Base-by-base conservation (phyloP, 2,888 invertebrate species). In the Seira sanloemensis region DNA sequence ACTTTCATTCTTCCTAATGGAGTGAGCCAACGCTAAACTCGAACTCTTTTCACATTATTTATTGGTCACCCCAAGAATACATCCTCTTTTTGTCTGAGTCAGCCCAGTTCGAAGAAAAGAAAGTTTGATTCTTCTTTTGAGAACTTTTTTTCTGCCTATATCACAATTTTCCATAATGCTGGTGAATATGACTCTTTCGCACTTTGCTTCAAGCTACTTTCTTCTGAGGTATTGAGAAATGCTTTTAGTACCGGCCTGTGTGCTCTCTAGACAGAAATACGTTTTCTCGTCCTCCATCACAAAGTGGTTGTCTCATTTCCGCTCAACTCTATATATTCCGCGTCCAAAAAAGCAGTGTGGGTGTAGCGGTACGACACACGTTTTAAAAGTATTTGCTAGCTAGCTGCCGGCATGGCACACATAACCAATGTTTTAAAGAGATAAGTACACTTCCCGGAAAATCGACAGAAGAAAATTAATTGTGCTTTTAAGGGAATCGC, bases 81-180 rank as follows among this genome's bases (percentile, higher is more conserved):
- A n/a, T n/a, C n/a, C n/a, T n/a, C n/a, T n/a, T n/a, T n/a, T 37
- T 58, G 73, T 58, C 54, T 73, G 58, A 58, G 62, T 73, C 26
- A 58, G 25, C 25, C 73, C 18, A 27, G 26, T 58, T 26, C 21
- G 54, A n/a, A n/a, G 73, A 73, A 54, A 54, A 25, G 26, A 58
- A 73, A 73, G 37, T 73, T 73, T 58, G 58, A 54, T 25, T 58
- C 25, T 73, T 73, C 73, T n/a, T n/a, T 25, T 73, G 62, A 73
- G 62, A 73, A 62, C 73, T 26, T 58, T 24, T 73, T 19, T 54
- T 67, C 16, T 24, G n/a, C n/a, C n/a, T n/a, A n/a, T n/a, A n/a
- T n/a, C n/a, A n/a, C n/a, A n/a, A n/a, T n/a, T n/a, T n/a, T 25
- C 73, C 19, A 9, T 9, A 24, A 18, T 26, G 54, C 24, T 58